Evolutionary conservation across 2,113 vertebrate species (phyloP), one percentile per base, ranked within the genome.

Genomic region (Dasyprocta punctata): DNA sequence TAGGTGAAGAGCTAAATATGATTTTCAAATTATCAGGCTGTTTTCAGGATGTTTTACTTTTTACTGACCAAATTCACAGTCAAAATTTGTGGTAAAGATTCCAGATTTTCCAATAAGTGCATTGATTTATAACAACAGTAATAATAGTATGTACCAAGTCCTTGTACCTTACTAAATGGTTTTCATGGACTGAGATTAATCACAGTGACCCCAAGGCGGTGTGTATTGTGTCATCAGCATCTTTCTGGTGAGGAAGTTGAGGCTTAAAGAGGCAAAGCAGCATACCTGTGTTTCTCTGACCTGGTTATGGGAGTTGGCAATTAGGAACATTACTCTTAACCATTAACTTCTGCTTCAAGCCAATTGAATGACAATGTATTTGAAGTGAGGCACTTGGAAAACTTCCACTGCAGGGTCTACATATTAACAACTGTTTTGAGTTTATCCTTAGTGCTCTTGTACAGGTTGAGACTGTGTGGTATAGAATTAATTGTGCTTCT

Each of bases 1-100:
- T 77, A 77, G 71, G 33, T 52, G 54, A 84, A 86, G 38, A 87
- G 63, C 36, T 67, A 61, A 89, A 82, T 58, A 49, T 93, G 49
- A 86, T 94, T 90, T 89, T 89, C 54, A 60, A 60, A 83, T 90
- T 69, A 75, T 38, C 36, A 65, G 49, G 5, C 58, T 91, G 11
- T 80, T 93, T 96, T 93, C 7, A 38, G 44, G 49, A 67, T 92
- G 82, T 86, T 84, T 87, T 94, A 87, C 19, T 69, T 86, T 63
- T 83, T 87, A 91, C n/a, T 90, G 81, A 61, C 36, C 41, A 89
- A 30, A 63, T 56, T 36, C 38, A 24, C 1, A 67, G 65, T 67
- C 52, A 94, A 26, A 85, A 67, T 96, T 91, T 89, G n/a, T 69
- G 89, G 12, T 92, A 69, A 20, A 89, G n/a, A 77, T 85, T 77